These are phyloP conservation scores for Drosophila mulleri DNA, from an alignment of 2,888 invertebrate genomes.

Conservation along the genomic window DNA sequence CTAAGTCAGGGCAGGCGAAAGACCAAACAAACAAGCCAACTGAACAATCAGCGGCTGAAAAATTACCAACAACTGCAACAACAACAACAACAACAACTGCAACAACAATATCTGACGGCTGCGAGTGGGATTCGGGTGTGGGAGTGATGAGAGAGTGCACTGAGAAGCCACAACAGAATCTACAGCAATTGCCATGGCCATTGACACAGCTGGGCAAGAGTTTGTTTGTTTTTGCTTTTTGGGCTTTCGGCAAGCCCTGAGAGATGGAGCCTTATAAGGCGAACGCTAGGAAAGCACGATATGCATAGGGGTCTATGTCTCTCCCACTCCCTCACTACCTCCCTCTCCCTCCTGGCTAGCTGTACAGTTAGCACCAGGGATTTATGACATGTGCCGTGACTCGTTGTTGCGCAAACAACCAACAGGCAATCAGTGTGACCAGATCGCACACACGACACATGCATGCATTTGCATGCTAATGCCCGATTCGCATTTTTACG, in stretches of 20 bases:
- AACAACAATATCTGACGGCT: constrained; percentile 26
- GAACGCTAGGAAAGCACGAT: constrained; percentile 36
- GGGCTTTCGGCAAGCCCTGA: constrained; percentile 49
- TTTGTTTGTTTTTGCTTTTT: not conserved
- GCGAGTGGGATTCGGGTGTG: not conserved
- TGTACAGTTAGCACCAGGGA: constrained; percentile 59
- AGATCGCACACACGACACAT: constrained; percentile 24
- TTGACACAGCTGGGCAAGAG: constrained; percentile 60
- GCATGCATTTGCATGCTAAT: constrained; percentile 31
- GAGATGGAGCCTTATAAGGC: constrained; percentile 49
- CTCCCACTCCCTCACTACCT: not conserved
- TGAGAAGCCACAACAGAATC: constrained; percentile 8
- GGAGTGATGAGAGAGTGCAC: constrained; percentile 5
- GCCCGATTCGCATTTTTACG: not conserved
- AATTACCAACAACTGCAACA: constrained; percentile 43
- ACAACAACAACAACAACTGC: constrained; percentile 17
- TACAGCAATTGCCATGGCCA: constrained; percentile 31
- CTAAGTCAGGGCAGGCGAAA: constrained; percentile 67
- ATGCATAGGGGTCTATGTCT: constrained; percentile 24
- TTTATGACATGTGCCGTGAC: constrained; percentile 54
- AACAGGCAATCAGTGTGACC: constrained; percentile 43
- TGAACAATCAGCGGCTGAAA: constrained; percentile 61
- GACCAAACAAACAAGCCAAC: constrained; percentile 36
- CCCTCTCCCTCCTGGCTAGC: too few species aligned
- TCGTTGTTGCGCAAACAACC: constrained; percentile 12